A percentile compares a stretch with the other conserved stretches of the same genome.
Evolutionary conservation across 2,797 vertebrate genomes (phyloP).

Genomic region (Vultur gryphus): DNA sequence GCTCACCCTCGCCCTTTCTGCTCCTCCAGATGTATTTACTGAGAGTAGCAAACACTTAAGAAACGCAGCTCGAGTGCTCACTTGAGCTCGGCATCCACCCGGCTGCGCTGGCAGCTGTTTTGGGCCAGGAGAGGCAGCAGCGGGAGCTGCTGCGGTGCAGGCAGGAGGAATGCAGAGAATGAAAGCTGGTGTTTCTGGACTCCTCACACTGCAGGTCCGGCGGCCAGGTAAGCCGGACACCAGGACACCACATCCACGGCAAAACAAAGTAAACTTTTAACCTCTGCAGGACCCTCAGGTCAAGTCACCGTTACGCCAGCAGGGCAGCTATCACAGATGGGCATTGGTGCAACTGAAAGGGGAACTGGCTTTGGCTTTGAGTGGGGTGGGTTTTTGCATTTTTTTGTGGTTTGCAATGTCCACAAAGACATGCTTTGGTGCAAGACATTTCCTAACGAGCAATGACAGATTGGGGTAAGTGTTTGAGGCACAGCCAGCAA

Average conservation of each 20-base stretch:
- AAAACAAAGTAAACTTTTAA: background rate
- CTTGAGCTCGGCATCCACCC: background rate
- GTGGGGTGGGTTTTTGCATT: rapidly evolving
- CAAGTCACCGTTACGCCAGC: background rate
- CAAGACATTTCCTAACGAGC: background rate
- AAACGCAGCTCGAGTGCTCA: background rate
- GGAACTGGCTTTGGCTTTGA: background rate
- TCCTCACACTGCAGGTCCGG: background rate
- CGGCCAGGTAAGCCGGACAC: background rate
- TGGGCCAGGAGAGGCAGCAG: background rate
- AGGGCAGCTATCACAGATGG: background rate
- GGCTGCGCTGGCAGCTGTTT: background rate
- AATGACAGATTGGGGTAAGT: background rate
- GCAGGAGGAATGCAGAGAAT: background rate
- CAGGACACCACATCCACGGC: background rate
- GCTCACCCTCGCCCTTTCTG: background rate
- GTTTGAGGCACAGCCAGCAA: background rate
- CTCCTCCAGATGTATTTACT: background rate
- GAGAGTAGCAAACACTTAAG: background rate
- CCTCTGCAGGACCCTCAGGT: background rate
- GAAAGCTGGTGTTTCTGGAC: background rate
- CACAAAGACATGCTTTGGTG: background rate
- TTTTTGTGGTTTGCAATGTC: background rate
- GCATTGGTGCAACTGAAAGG: background rate
- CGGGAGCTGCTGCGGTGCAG: rapidly evolving